Evolutionary conservation across 2,113 vertebrate species (phyloP).

Genomic region (Indicator maculatus): DNA sequence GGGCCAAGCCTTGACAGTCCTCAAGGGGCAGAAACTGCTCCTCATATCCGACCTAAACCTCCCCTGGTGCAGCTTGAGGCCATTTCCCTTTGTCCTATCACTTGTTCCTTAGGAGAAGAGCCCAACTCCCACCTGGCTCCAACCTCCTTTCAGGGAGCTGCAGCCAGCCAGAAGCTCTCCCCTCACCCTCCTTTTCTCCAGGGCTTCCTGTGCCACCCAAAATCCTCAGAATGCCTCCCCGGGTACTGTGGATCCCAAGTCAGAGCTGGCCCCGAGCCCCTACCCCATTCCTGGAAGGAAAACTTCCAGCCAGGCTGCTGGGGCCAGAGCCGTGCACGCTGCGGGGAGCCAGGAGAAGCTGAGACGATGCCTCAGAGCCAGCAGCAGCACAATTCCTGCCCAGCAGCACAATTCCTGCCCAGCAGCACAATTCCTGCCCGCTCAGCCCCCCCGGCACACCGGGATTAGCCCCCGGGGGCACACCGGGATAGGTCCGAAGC

Average conservation of each 20-base stretch:
- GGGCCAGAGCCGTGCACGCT: background rate
- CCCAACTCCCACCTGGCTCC: background rate
- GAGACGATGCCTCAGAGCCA: background rate
- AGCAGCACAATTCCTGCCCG: no score
- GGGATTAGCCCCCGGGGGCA: no score
- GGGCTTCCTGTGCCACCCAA: fast-evolving
- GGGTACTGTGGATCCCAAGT: background rate
- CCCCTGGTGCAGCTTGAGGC: background rate
- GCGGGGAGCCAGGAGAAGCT: background rate
- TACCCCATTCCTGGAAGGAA: fast-evolving
- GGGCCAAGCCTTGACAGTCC: background rate
- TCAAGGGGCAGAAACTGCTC: background rate
- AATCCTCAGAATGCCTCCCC: background rate
- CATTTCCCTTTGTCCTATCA: background rate
- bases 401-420: no score
- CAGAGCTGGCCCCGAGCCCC: background rate
- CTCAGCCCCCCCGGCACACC: no score
- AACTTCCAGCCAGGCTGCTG: background rate
- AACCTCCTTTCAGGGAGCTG: background rate
- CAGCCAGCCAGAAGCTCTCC: background rate
- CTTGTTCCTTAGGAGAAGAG: background rate
- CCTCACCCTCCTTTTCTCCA: background rate
- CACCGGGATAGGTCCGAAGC: background rate
- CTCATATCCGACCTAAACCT: background rate
- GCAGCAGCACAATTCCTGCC: no score